These are phyloP conservation scores for Rhagoletis zephyria DNA, from an alignment of 1,140 invertebrate species.

Conservation along the genomic window DNA sequence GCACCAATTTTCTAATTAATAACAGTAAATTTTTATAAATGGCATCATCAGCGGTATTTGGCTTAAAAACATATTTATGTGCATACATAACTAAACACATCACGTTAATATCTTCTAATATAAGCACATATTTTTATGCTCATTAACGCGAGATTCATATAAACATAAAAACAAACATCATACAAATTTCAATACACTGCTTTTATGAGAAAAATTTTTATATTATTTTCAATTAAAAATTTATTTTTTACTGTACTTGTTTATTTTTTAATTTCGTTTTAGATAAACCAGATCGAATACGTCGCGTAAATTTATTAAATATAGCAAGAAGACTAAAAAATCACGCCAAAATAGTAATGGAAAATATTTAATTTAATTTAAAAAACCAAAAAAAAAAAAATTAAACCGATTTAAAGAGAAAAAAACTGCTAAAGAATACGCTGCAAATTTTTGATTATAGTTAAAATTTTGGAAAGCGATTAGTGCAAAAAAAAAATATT, in stretches of 20 bases:
- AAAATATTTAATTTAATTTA: background rate
- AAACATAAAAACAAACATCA: too few relatives aligned
- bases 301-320: constrained; percentile 16
- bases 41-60: too few relatives aligned
- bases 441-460: background rate
- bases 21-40: too few relatives aligned
- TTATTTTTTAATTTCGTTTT: constrained; percentile 68
- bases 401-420: background rate
- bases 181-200: too few relatives aligned
- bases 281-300: constrained; percentile 67
- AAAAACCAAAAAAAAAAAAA: background rate
- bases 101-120: too few relatives aligned
- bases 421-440: background rate
- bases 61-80: too few relatives aligned
- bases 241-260: constrained; percentile 57
- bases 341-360: background rate
- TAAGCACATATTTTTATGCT: too few relatives aligned
- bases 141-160: background rate
- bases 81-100: too few relatives aligned
- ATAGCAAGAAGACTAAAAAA: background rate
- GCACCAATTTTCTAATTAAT: too few relatives aligned
- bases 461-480: constrained; percentile 15
- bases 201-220: background rate
- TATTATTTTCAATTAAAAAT: constrained; percentile 46
- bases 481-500: background rate